Conservation (phyloP, 2,888 invertebrate species). For the Andrena bucephala region DNA sequence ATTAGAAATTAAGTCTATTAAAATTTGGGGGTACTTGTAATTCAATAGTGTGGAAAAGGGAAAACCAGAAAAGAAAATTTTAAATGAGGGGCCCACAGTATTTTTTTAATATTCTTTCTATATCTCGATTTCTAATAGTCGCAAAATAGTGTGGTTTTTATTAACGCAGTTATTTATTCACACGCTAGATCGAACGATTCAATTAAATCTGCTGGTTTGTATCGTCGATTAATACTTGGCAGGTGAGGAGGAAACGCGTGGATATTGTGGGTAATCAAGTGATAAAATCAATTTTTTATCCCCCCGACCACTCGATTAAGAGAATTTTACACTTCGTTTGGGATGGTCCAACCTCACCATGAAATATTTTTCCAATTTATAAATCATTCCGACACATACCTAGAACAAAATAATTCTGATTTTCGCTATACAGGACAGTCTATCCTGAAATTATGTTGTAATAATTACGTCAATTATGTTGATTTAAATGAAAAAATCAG, state of each 20-base stretch:
- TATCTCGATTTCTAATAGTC: too few relatives aligned
- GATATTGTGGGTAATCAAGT: constrained; percentile 36
- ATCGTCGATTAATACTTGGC: constrained; percentile 29
- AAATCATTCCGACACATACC: not conserved
- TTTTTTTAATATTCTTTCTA: too few relatives aligned
- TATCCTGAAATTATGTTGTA: too few relatives aligned
- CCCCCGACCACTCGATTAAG: constrained; percentile 13
- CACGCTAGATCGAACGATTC: constrained; percentile 40
- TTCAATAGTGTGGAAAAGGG: too few relatives aligned
- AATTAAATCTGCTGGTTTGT: constrained; percentile 36
- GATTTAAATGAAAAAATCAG: too few relatives aligned
- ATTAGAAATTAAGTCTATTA: too few relatives aligned
- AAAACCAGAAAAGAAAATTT: too few relatives aligned
- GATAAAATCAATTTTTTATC: constrained; percentile 27
- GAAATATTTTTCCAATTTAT: not conserved
- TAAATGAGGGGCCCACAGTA: too few relatives aligned
- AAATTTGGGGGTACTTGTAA: too few relatives aligned
- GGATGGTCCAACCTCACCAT: not conserved
- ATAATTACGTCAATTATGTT: too few relatives aligned
- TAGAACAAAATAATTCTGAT: not conserved
- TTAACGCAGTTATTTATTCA: constrained; percentile 43
- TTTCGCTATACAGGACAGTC: too few relatives aligned
- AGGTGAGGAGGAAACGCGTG: constrained; percentile 1
- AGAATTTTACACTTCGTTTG: constrained; percentile 28
- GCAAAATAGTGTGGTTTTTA: constrained; percentile 35